Evolutionary conservation across 92 coral and sea anemone species (phyloP).

Genomic region (Actinernus sp.): DNA sequence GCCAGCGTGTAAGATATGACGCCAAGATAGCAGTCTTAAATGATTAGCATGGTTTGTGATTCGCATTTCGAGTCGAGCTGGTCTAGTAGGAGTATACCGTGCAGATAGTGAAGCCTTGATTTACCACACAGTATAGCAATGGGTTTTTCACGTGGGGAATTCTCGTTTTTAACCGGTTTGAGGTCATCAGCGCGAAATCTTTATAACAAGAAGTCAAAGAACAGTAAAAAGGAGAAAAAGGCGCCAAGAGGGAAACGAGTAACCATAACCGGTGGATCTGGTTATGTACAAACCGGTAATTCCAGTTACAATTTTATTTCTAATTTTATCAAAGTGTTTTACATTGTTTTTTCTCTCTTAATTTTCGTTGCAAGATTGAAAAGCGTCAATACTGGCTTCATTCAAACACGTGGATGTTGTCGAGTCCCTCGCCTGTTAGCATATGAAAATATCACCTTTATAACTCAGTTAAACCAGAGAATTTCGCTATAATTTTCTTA

Average conservation of each 20-base stretch:
- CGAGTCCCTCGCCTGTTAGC: no score
- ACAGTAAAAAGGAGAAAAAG: slow-evolving; percentile 20
- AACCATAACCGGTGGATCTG: slow-evolving; percentile 13
- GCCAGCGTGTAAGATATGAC: slow-evolving; percentile 60
- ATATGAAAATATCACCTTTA: no score
- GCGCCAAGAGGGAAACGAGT: slow-evolving; percentile 18
- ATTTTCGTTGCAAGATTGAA: no score
- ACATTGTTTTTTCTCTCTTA: no score
- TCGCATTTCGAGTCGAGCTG: slow-evolving; percentile 6
- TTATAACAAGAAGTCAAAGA: slow-evolving; percentile 2
- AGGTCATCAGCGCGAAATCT: slow-evolving; percentile 33
- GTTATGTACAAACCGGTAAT: slow-evolving; percentile 19
- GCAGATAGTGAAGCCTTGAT: background rate
- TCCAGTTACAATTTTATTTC: no score
- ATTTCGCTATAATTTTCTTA: no score
- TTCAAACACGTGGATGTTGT: no score
- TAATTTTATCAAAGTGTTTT: no score
- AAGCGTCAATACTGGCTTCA: no score
- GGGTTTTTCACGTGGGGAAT: slow-evolving; percentile 73
- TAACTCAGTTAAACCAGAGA: no score
- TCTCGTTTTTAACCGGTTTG: slow-evolving; percentile 59
- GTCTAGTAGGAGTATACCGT: background rate
- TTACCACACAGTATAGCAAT: slow-evolving; percentile 17
- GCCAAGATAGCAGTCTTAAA: no score
- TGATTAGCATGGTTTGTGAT: no score